A percentile compares a stretch with the other conserved stretches of the same genome.
Conservation (phyloP, 1,140 invertebrate species). For the Drosophila erecta region DNA sequence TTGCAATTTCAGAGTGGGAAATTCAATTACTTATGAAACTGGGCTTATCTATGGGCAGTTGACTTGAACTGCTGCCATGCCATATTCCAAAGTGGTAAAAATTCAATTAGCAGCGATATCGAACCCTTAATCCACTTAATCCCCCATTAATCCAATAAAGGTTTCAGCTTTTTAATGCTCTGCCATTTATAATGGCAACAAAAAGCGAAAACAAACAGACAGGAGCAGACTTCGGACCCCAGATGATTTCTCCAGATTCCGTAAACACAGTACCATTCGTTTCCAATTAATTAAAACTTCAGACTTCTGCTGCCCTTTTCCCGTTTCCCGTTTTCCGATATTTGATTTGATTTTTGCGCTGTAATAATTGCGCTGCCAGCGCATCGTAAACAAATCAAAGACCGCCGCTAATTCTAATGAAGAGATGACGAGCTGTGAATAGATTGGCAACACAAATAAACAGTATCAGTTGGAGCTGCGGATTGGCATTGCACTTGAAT, state of each 20-base stretch:
- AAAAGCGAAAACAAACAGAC: conserved; percentile 24
- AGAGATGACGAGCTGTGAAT: conserved; percentile 73
- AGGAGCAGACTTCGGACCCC: conserved; percentile 19
- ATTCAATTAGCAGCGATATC: conserved; percentile 53
- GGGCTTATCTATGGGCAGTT: neutral
- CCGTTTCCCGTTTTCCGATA: neutral
- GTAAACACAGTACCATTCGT: conserved; percentile 43
- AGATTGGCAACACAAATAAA: conserved; percentile 80
- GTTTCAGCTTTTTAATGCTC: conserved; percentile 18
- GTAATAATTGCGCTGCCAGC: conserved; percentile 57
- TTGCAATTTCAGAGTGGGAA: neutral
- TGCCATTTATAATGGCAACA: conserved; percentile 35
- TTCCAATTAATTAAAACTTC: conserved; percentile 53
- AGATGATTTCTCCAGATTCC: conserved; percentile 17
- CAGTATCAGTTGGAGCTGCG: conserved; percentile 27
- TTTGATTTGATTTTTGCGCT: conserved; percentile 49
- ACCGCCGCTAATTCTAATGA: conserved; percentile 67
- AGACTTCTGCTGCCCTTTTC: neutral
- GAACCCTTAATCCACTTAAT: neutral
- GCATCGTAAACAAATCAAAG: conserved; percentile 67
- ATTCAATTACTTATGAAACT: neutral
- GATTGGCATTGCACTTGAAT: conserved; percentile 65
- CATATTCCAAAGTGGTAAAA: conserved; percentile 20
- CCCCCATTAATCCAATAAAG: conserved; percentile 48
- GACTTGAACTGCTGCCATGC: neutral